Evolutionary conservation across 1,140 invertebrate species (phyloP).

Genomic region (Marisa cornuarietis): DNA sequence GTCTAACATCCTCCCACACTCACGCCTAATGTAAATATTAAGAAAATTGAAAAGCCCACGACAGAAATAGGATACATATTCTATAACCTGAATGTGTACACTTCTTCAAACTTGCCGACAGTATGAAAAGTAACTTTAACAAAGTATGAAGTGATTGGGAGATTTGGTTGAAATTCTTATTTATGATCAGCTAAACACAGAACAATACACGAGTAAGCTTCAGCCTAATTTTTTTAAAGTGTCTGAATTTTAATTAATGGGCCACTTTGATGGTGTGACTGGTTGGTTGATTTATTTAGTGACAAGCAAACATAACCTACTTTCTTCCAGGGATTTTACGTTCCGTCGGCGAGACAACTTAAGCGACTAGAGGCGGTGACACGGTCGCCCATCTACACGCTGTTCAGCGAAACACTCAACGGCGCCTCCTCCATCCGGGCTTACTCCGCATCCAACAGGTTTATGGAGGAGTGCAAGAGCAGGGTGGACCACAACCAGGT

Average conservation of each 20-base stretch:
- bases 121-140: background rate
- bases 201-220: background rate
- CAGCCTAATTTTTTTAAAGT: background rate
- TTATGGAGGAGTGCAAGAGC: conserved; percentile 65
- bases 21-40: too few species aligned
- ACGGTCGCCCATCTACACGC: conserved; percentile 69
- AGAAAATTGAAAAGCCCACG: too few species aligned
- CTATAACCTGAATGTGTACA: too few species aligned
- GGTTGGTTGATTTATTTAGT: background rate
- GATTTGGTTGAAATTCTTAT: background rate
- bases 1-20: too few species aligned
- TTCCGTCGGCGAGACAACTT: conserved; percentile 70
- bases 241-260: too few species aligned
- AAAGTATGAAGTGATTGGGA: background rate
- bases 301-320: background rate
- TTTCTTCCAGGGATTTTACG: conserved; percentile 65
- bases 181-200: background rate
- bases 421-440: conserved; percentile 72
- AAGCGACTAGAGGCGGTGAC: conserved; percentile 69
- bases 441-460: conserved; percentile 67
- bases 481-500: conserved; percentile 66
- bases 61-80: too few species aligned
- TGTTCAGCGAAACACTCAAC: conserved; percentile 70
- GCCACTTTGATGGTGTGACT: too few species aligned
- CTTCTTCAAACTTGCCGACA: too few species aligned